Conservation (phyloP, 2,797 vertebrate genomes). For the Fistularia tabacaria region DNA sequence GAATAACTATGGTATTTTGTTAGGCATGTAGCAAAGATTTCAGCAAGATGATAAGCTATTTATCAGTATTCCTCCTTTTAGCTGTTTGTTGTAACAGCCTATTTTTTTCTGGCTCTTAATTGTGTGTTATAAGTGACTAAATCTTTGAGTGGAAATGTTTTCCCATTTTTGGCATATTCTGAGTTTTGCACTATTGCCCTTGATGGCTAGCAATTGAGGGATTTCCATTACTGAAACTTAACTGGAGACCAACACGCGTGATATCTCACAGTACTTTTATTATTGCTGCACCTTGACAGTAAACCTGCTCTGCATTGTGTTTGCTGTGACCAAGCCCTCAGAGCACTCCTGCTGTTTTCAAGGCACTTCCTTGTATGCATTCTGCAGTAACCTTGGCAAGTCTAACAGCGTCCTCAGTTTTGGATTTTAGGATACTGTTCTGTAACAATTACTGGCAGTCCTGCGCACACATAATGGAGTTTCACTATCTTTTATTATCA, state of each 20-base stretch:
- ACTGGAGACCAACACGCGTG: neutral
- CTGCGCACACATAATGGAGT: slow-evolving; percentile 6
- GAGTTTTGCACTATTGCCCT: too few relatives aligned
- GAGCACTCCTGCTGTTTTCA: slow-evolving; percentile 10
- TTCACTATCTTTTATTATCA: slow-evolving; percentile 2
- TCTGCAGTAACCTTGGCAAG: slow-evolving; percentile 4
- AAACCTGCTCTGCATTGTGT: slow-evolving; percentile 18
- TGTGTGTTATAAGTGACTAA: too few relatives aligned
- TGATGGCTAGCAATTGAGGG: too few relatives aligned
- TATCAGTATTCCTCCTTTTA: neutral
- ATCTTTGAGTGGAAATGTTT: too few relatives aligned
- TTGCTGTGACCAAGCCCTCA: slow-evolving; percentile 7
- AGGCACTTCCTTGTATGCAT: slow-evolving; percentile 30
- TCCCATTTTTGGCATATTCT: too few relatives aligned
- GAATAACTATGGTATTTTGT: neutral
- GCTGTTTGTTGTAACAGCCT: too few relatives aligned
- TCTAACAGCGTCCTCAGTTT: slow-evolving; percentile 4
- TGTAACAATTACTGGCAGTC: neutral
- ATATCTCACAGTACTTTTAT: neutral
- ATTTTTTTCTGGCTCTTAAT: too few relatives aligned
- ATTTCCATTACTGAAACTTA: neutral
- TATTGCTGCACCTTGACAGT: slow-evolving; percentile 12
- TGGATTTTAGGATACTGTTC: slow-evolving; percentile 4
- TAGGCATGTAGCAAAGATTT: slow-evolving; percentile 5
- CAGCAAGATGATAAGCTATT: slow-evolving; percentile 1